These are phyloP conservation scores for Adrianichthys oophorus DNA, from an alignment of 2,797 vertebrate genomes.

Conservation along the genomic window DNA sequence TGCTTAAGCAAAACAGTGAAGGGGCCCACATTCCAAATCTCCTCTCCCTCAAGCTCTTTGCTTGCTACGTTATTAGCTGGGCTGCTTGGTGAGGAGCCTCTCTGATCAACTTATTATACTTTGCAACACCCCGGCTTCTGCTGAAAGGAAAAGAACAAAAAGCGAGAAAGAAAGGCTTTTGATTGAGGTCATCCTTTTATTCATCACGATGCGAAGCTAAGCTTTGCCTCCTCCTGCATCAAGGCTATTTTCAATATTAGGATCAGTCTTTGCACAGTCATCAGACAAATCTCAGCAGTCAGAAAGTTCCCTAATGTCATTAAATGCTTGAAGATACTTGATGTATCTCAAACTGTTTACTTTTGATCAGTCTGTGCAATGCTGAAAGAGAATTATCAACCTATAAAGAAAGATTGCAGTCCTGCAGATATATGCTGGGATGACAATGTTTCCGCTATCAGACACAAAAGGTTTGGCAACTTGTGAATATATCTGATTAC, in stretches of 20 bases:
- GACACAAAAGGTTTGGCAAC: conserved; percentile 4
- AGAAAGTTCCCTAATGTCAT: conserved; percentile 75
- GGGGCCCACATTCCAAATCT: conserved; percentile 77
- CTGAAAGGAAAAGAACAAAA: conserved; percentile 69
- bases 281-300: conserved; percentile 71
- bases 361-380: conserved; percentile 56
- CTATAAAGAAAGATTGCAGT: not conserved
- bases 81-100: conserved; percentile 78
- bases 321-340: conserved; percentile 59
- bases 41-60: conserved; percentile 81
- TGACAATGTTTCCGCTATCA: conserved; percentile 5
- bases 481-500: conserved; percentile 1
- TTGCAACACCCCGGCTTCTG: conserved; percentile 68
- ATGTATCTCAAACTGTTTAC: conserved; percentile 70
- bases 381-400: conserved; percentile 8
- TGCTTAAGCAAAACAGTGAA: conserved; percentile 72
- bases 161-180: conserved; percentile 77
- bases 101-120: conserved; percentile 84
- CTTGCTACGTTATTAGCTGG: conserved; percentile 82
- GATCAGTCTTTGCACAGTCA: conserved; percentile 54
- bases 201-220: conserved; percentile 83
- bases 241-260: conserved; percentile 67
- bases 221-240: conserved; percentile 73
- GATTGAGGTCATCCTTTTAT: conserved; percentile 89
- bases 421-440: conserved; percentile 12